Evolutionary conservation across 2,888 invertebrate genomes (phyloP).

Genomic region (Drosophila anomelani): DNA sequence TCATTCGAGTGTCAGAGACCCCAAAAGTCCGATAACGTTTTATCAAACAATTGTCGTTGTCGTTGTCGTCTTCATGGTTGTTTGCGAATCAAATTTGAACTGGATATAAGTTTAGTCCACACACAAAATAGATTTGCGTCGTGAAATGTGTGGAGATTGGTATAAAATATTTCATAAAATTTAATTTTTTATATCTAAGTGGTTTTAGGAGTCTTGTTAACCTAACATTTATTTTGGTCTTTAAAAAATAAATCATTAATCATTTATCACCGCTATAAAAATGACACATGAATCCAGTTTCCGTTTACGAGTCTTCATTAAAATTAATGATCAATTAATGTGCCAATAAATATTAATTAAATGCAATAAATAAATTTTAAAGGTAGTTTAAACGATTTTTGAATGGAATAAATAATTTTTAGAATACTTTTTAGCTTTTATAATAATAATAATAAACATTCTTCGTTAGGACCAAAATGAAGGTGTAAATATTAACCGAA

Average conservation of each 20-base stretch:
- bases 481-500: constrained; percentile 35
- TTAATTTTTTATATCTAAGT: neutral
- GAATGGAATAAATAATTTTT: neutral
- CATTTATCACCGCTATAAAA: constrained; percentile 3
- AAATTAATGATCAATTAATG: constrained; percentile 5
- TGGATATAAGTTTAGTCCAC: constrained; percentile 28
- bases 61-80: constrained; percentile 17
- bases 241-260: neutral
- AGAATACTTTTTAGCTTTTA: too few relatives aligned
- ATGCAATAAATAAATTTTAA: neutral
- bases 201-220: neutral
- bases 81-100: constrained; percentile 40
- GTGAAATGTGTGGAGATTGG: neutral
- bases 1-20: constrained; percentile 41
- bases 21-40: constrained; percentile 33
- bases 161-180: neutral
- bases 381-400: neutral
- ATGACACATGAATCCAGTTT: neutral
- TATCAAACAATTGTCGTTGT: constrained; percentile 25
- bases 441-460: too few relatives aligned
- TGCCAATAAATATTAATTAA: constrained; percentile 11
- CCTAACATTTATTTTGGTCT: neutral
- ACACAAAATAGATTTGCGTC: constrained; percentile 25
- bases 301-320: neutral
- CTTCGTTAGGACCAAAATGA: neutral